Conservation (phyloP, 1,140 invertebrate genomes). For the Goniozus legneri region DNA sequence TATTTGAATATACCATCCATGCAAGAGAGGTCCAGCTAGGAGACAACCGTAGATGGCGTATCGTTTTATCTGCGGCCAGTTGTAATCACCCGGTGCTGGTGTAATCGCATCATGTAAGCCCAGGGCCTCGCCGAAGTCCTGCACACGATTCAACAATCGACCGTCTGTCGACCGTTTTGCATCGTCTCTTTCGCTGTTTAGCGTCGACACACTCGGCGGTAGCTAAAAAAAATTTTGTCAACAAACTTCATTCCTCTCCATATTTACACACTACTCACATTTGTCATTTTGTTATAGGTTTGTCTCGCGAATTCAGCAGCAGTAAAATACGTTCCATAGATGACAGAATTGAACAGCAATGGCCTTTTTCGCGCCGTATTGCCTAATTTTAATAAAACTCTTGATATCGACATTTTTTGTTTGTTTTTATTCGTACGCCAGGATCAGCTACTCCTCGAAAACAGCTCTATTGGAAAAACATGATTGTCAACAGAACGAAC, state of each 20-base stretch:
- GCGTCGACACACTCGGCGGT: not conserved
- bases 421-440: too few species aligned
- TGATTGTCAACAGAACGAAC: too few species aligned
- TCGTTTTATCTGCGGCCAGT: constrained; percentile 40
- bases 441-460: too few species aligned
- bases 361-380: constrained; percentile 55
- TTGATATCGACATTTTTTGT: constrained; percentile 18
- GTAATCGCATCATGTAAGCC: constrained; percentile 19
- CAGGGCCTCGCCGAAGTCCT: constrained; percentile 22
- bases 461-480: too few species aligned
- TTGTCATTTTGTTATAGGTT: constrained; percentile 53
- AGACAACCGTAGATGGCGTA: constrained; percentile 42
- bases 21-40: constrained; percentile 39
- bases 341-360: constrained; percentile 66
- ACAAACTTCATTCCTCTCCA: not conserved
- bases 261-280: constrained; percentile 20
- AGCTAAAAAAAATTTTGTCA: not conserved
- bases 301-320: constrained; percentile 77
- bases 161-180: constrained; percentile 10
- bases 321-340: constrained; percentile 75
- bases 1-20: constrained; percentile 33
- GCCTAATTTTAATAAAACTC: constrained; percentile 8
- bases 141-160: constrained; percentile 14
- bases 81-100: constrained; percentile 21
- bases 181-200: not conserved